These are phyloP conservation scores for Phoxinus dragarum DNA, from an alignment of 2,797 vertebrate species.

Conservation along the genomic window DNA sequence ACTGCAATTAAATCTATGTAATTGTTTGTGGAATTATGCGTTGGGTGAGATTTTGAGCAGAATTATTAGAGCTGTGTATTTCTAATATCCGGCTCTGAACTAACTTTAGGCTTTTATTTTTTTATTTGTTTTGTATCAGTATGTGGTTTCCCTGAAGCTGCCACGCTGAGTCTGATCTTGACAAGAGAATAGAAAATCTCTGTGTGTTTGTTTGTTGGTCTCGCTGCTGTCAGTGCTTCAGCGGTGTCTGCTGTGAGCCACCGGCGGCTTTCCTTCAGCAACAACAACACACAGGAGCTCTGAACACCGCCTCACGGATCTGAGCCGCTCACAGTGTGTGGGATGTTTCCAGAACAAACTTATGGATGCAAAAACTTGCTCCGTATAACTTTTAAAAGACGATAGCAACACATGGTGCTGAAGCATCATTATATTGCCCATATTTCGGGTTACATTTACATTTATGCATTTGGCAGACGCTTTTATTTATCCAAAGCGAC, in stretches of 20 bases:
- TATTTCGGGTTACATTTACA: background rate
- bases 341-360: background rate
- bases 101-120: background rate
- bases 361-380: conserved; percentile 2
- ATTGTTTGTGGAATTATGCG: background rate
- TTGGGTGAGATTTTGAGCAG: background rate
- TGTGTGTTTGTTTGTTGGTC: conserved; percentile 19
- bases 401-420: background rate
- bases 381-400: conserved; percentile 22
- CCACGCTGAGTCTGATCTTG: conserved; percentile 8
- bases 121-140: background rate
- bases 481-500: too few relatives aligned
- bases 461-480: too few relatives aligned
- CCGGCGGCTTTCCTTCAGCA: conserved; percentile 1
- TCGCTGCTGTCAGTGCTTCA: conserved; percentile 39
- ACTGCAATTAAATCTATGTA: background rate
- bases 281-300: background rate
- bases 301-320: background rate
- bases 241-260: conserved; percentile 2
- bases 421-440: background rate
- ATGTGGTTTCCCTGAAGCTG: conserved; percentile 17
- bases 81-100: background rate
- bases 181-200: conserved; percentile 10
- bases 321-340: background rate
- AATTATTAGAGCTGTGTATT: background rate